phyloP scores from a whole-genome alignment of 2,113 vertebrate genomes.

The Malurus elegans region DNA sequence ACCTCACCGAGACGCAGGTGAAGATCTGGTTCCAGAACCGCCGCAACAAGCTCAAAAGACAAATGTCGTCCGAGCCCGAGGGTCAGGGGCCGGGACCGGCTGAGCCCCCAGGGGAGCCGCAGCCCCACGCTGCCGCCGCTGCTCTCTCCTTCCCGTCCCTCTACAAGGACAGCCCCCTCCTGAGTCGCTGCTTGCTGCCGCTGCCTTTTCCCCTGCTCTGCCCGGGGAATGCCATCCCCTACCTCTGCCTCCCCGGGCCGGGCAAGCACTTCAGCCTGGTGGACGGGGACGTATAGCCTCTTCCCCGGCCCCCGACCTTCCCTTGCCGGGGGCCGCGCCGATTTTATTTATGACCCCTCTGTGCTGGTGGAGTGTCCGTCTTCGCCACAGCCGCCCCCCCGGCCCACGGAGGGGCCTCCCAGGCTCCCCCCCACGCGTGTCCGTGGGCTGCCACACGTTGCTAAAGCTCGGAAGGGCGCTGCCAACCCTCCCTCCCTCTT shows the following conservation, averaged over 20 bases:
- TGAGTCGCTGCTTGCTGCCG: conserved; percentile 81
- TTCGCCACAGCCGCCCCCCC: neutral
- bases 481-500: neutral
- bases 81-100: conserved; percentile 36
- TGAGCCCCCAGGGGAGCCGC: conserved; percentile 35
- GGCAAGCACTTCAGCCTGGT: conserved; percentile 84
- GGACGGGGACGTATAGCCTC: conserved; percentile 81
- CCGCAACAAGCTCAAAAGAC: conserved; percentile 93
- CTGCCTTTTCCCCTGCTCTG: conserved; percentile 83
- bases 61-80: conserved; percentile 82
- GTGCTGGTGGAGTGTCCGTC: neutral
- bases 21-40: conserved; percentile 99
- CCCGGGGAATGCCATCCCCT: conserved; percentile 79
- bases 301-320: neutral
- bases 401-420: neutral
- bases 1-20: conserved; percentile 95
- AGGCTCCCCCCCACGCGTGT: neutral
- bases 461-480: neutral
- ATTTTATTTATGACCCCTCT: neutral
- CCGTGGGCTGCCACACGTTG: neutral
- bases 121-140: neutral
- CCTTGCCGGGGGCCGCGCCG: neutral
- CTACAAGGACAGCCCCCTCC: conserved; percentile 80
- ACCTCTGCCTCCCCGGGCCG: conserved; percentile 82
- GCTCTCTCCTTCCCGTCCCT: conserved; percentile 74